Percentiles rank a stretch among this genome's conserved stretches.
These are phyloP conservation scores for Drosophila niveifrons DNA, from an alignment of 2,888 invertebrate genomes.

Conservation along the genomic window DNA sequence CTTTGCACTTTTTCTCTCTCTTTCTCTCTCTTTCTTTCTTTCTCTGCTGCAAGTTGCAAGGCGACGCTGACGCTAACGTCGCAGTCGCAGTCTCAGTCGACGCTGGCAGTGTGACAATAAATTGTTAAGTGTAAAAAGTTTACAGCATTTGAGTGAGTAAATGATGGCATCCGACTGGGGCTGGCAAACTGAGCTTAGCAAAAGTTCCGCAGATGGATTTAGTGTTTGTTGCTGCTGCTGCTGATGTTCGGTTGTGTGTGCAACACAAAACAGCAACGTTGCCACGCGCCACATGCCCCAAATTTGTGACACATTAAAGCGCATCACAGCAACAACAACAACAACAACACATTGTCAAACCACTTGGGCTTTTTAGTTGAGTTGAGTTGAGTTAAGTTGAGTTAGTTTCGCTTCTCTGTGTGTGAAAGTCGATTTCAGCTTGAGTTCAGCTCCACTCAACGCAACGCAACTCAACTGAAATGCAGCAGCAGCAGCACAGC, in stretches of 20 bases:
- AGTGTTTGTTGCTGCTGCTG: slow-evolving; percentile 24
- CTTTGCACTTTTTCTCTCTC: slow-evolving; percentile 40
- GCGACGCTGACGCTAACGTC: slow-evolving; percentile 6
- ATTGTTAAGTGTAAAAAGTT: slow-evolving; percentile 80
- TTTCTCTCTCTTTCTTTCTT: neutral
- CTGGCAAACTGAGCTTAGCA: slow-evolving; percentile 43
- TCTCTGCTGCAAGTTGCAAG: slow-evolving; percentile 44
- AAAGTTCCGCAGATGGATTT: slow-evolving; percentile 63
- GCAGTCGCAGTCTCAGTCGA: slow-evolving; percentile 9
- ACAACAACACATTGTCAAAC: slow-evolving; percentile 9
- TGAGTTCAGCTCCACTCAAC: slow-evolving; percentile 48
- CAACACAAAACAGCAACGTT: slow-evolving; percentile 21
- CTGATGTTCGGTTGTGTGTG: neutral
- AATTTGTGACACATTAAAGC: slow-evolving; percentile 52
- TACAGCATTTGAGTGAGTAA: slow-evolving; percentile 78
- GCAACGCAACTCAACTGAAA: slow-evolving; percentile 12
- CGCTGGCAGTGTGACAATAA: slow-evolving; percentile 73
- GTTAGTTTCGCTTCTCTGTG: slow-evolving; percentile 21
- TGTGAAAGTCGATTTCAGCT: slow-evolving; percentile 47
- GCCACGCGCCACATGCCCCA: slow-evolving; percentile 36
- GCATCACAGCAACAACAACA: slow-evolving; percentile 12
- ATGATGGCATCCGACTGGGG: slow-evolving; percentile 61
- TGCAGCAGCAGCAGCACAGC: slow-evolving; percentile 41
- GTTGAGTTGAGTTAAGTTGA: slow-evolving; percentile 3
- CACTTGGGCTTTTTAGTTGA: slow-evolving; percentile 26